Conservation (phyloP, 2,797 vertebrate species). For the Molothrus aeneus region DNA sequence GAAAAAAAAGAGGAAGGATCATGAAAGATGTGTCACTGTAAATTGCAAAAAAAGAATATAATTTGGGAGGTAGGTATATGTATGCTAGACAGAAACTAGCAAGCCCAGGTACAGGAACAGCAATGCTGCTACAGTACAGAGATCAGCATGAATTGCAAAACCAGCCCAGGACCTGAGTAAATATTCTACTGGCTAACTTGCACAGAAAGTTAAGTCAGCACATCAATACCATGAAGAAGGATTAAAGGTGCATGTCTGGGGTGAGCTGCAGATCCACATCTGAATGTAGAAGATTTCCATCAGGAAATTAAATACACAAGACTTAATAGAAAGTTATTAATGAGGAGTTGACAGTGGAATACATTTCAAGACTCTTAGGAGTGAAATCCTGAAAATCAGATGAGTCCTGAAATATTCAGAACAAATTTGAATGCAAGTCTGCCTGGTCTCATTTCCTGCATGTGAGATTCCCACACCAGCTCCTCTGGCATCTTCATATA, state of each 20-base stretch:
- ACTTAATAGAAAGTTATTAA: background rate
- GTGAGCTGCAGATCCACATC: background rate
- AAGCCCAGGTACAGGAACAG: background rate
- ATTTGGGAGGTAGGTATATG: background rate
- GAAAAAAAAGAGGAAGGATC: background rate
- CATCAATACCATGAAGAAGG: background rate
- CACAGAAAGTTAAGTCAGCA: background rate
- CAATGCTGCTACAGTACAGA: background rate
- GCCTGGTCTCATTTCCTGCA: background rate
- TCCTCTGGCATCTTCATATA: background rate
- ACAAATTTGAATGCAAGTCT: background rate
- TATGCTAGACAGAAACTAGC: background rate
- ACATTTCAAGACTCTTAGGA: background rate
- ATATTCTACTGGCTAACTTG: background rate
- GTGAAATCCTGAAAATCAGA: background rate
- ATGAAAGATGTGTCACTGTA: background rate
- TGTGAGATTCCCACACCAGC: fast-evolving
- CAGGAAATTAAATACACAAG: background rate
- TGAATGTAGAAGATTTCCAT: background rate
- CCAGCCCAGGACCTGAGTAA: background rate
- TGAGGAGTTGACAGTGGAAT: background rate
- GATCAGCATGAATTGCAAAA: background rate
- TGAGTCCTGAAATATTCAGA: background rate
- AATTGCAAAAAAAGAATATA: background rate
- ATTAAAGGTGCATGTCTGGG: background rate